A percentile compares a stretch with the other conserved stretches of the same genome.
These are phyloP conservation scores for Ateles fusciceps DNA, from an alignment of 2,797 vertebrate genomes.

Conservation along the genomic window DNA sequence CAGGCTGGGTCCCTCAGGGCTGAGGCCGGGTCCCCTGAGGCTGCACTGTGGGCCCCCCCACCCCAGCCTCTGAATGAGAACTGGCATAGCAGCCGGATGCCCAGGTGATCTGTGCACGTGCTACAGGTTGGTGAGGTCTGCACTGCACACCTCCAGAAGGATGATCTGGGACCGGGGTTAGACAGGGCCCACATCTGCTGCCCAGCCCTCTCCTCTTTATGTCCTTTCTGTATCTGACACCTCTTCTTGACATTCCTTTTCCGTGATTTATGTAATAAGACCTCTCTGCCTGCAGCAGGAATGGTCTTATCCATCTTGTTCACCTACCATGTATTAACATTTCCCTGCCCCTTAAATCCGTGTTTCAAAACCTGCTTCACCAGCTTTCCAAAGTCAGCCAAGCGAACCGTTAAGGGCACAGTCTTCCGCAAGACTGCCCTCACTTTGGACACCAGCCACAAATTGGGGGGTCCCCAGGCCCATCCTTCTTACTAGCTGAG, in stretches of 20 bases:
- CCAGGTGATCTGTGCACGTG: too few species aligned
- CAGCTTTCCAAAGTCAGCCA: background rate
- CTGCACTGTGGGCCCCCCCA: background rate
- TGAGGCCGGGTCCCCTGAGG: too few species aligned
- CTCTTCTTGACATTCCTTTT: background rate
- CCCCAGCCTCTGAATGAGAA: background rate
- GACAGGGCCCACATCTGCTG: background rate
- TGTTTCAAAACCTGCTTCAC: background rate
- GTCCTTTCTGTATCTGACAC: background rate
- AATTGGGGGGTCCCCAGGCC: background rate
- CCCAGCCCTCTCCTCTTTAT: background rate
- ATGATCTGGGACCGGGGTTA: background rate
- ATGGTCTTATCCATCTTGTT: background rate
- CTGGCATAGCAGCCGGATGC: background rate
- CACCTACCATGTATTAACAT: background rate
- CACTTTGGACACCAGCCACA: background rate
- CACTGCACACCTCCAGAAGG: background rate
- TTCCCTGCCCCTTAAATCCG: background rate
- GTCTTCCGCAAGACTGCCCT: background rate
- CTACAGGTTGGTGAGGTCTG: background rate
- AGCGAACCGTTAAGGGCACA: background rate
- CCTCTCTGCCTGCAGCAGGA: background rate
- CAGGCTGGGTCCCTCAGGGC: background rate
- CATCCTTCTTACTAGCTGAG: background rate
- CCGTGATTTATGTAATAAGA: background rate